These are phyloP conservation scores for Sphenopsis melanotis DNA, from an alignment of 2,797 vertebrate genomes.

Conservation along the genomic window DNA sequence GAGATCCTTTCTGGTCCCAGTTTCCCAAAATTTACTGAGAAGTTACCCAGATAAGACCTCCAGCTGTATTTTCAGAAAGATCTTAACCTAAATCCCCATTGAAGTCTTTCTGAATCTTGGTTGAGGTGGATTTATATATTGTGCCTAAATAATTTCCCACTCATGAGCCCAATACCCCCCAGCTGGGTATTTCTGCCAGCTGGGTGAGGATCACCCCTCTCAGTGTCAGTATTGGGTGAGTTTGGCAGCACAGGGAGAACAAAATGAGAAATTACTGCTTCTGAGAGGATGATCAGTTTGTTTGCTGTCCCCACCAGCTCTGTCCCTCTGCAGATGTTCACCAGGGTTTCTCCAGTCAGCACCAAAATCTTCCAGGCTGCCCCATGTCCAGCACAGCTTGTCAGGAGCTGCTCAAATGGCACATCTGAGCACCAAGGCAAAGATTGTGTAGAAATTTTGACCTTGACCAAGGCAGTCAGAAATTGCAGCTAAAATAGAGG, in stretches of 20 bases:
- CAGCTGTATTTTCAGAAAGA: background rate
- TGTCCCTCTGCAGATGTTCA: background rate
- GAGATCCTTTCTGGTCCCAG: background rate
- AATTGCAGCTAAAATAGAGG: background rate
- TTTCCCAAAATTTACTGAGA: background rate
- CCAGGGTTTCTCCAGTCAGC: background rate
- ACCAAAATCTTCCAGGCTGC: background rate
- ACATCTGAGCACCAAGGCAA: background rate
- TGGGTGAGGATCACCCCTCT: background rate
- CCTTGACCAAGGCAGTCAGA: background rate
- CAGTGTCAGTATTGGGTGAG: fast-evolving
- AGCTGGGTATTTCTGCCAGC: background rate
- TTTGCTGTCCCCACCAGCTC: background rate
- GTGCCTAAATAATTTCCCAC: background rate
- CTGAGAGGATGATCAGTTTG: background rate
- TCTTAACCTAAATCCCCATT: background rate
- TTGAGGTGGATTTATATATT: background rate
- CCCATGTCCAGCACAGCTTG: background rate
- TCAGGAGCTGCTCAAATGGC: background rate
- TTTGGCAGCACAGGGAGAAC: background rate
- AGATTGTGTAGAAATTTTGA: background rate
- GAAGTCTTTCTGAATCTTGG: background rate
- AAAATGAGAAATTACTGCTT: background rate
- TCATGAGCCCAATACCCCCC: background rate
- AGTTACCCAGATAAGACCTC: background rate